These are phyloP conservation scores for Orbicella faveolata DNA, from an alignment of 64 coral and sea anemone genomes.

Conservation along the genomic window DNA sequence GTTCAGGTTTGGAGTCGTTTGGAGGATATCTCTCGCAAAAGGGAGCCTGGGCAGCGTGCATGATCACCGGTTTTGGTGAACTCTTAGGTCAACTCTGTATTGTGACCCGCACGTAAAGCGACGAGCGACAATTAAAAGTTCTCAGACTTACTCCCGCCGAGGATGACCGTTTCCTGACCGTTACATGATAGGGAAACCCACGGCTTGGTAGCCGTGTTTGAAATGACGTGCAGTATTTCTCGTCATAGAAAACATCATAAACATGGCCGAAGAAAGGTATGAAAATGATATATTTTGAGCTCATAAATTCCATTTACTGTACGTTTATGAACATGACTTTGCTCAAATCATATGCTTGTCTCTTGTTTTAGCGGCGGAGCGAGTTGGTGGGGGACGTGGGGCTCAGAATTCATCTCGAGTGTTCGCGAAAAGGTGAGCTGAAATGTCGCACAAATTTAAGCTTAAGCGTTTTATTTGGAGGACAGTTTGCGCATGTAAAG, in stretches of 20 bases:
- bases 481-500: not conserved
- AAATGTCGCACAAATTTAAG: not conserved
- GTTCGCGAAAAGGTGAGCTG: constrained; percentile 71
- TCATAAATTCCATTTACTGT: not conserved
- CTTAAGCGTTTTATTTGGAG: too few relatives aligned
- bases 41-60: too few relatives aligned
- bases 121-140: too few relatives aligned
- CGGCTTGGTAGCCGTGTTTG: constrained; percentile 13
- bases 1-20: too few relatives aligned
- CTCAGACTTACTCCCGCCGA: too few relatives aligned
- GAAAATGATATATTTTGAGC: not conserved
- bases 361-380: constrained; percentile 72
- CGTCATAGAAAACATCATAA: constrained; percentile 6
- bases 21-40: too few relatives aligned
- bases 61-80: too few relatives aligned
- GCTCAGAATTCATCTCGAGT: constrained; percentile 60
- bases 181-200: not conserved
- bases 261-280: constrained; percentile 94
- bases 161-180: too few relatives aligned
- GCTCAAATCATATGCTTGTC: not conserved
- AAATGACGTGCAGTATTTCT: not conserved
- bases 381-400: constrained; percentile 88
- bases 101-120: too few relatives aligned
- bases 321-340: not conserved
- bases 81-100: too few relatives aligned